These are phyloP conservation scores for Scleropages formosus DNA, from an alignment of 2,797 vertebrate species.

Conservation along the genomic window DNA sequence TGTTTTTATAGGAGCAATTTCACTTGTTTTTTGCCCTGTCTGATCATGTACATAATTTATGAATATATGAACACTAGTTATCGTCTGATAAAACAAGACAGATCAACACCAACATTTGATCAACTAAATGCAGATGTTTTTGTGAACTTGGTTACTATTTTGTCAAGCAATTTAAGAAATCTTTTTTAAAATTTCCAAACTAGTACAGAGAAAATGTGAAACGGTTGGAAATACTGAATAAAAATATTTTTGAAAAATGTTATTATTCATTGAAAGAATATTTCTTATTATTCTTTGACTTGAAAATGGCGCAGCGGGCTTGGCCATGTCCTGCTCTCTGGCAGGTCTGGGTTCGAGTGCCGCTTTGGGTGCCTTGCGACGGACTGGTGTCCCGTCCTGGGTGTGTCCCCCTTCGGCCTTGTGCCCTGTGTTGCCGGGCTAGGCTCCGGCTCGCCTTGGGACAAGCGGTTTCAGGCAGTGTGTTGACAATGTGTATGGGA, in stretches of 20 bases:
- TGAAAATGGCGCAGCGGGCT: too few species aligned
- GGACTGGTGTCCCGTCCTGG: too few species aligned
- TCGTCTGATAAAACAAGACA: constrained; percentile 12
- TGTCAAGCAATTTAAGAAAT: neutral
- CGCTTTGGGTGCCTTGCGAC: too few species aligned
- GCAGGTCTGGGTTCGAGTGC: too few species aligned
- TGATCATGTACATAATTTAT: neutral
- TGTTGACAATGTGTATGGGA: too few species aligned
- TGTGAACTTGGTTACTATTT: neutral
- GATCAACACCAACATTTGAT: neutral
- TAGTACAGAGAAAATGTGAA: constrained; percentile 11
- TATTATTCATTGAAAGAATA: neutral
- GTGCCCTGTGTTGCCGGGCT: too few species aligned
- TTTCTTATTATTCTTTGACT: too few species aligned
- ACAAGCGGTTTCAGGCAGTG: too few species aligned
- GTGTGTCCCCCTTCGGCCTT: too few species aligned
- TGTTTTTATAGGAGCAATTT: constrained; percentile 18
- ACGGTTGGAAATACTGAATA: constrained; percentile 18
- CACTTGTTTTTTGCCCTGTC: neutral
- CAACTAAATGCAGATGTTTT: neutral
- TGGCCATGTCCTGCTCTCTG: too few species aligned
- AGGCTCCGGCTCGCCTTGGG: too few species aligned
- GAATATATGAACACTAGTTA: neutral
- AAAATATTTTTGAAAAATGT: neutral
- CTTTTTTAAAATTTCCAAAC: neutral